Percentiles rank a stretch among this genome's conserved stretches.
phyloP scores from a whole-genome alignment of 2,797 vertebrate genomes.

The Leptatherina wallacei region DNA sequence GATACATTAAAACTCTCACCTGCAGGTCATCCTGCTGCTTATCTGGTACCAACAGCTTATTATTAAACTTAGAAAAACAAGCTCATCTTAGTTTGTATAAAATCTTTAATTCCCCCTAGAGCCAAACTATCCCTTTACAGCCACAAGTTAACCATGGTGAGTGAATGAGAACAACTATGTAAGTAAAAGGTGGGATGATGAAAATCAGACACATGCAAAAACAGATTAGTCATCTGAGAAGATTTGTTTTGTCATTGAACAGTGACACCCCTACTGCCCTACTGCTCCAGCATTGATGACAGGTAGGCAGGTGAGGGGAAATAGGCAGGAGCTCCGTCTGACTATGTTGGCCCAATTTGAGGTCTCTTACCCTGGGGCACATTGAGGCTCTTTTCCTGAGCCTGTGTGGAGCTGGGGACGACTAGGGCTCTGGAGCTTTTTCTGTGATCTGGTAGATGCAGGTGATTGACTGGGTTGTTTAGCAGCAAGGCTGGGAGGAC shows the following conservation, averaged over 20 bases:
- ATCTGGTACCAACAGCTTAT: not conserved
- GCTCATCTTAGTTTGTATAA: not conserved
- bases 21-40: not conserved
- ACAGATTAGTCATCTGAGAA: slow-evolving; percentile 2
- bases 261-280: slow-evolving; percentile 9
- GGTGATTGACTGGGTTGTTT: slow-evolving; percentile 95
- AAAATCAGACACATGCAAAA: slow-evolving; percentile 57
- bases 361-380: slow-evolving; percentile 86
- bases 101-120: slow-evolving; percentile 26
- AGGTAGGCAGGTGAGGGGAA: not conserved
- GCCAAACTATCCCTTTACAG: slow-evolving; percentile 53
- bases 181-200: slow-evolving; percentile 41
- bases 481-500: slow-evolving; percentile 88
- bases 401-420: slow-evolving; percentile 82
- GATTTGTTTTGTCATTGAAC: not conserved
- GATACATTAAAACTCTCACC: not conserved
- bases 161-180: slow-evolving; percentile 44
- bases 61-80: not conserved
- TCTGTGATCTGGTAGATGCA: slow-evolving; percentile 92
- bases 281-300: not conserved
- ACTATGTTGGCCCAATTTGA: slow-evolving; percentile 49
- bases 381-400: slow-evolving; percentile 90
- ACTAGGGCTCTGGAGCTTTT: slow-evolving; percentile 81
- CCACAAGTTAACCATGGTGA: slow-evolving; percentile 26
- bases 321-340: slow-evolving; percentile 12